phyloP scores from a whole-genome alignment of 1,140 invertebrate genomes.

The Brachionus calyciflorus region DNA sequence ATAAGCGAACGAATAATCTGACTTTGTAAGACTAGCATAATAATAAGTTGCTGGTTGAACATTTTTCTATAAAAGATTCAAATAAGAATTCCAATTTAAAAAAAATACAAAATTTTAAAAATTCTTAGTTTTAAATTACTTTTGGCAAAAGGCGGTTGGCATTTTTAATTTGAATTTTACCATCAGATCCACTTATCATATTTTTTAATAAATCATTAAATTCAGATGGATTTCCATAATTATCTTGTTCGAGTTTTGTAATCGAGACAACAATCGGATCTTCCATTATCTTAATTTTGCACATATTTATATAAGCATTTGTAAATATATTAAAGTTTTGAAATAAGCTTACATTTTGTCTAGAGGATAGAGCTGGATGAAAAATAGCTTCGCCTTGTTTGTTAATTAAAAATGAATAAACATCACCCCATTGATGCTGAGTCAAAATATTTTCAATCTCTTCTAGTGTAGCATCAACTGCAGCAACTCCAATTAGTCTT shows the following conservation, averaged over 20 bases:
- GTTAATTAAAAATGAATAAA: slow-evolving; percentile 62
- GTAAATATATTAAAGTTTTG: too few species aligned
- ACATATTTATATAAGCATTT: not conserved
- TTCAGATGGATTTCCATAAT: slow-evolving; percentile 55
- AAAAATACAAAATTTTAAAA: not conserved
- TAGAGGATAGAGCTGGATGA: slow-evolving; percentile 60
- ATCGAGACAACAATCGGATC: slow-evolving; percentile 63
- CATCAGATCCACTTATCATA: slow-evolving; percentile 56
- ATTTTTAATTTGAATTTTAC: slow-evolving; percentile 49
- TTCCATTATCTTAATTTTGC: slow-evolving; percentile 55
- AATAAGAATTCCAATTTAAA: too few species aligned
- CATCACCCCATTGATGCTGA: slow-evolving; percentile 61
- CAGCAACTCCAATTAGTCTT: slow-evolving; percentile 61
- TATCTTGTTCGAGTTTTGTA: slow-evolving; percentile 58
- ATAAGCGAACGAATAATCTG: slow-evolving; percentile 61
- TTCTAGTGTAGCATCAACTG: slow-evolving; percentile 62
- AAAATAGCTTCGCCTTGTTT: slow-evolving; percentile 61
- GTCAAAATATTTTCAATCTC: slow-evolving; percentile 61
- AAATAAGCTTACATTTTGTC: slow-evolving; percentile 51
- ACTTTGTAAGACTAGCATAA: slow-evolving; percentile 58
- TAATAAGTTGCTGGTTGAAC: slow-evolving; percentile 54
- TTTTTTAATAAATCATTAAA: slow-evolving; percentile 55
- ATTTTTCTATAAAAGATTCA: slow-evolving; percentile 39
- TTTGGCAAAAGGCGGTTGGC: slow-evolving; percentile 48
- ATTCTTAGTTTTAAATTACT: too few species aligned